These are phyloP conservation scores for Drosophila nikananu DNA, from an alignment of 1,140 invertebrate species.

Conservation along the genomic window DNA sequence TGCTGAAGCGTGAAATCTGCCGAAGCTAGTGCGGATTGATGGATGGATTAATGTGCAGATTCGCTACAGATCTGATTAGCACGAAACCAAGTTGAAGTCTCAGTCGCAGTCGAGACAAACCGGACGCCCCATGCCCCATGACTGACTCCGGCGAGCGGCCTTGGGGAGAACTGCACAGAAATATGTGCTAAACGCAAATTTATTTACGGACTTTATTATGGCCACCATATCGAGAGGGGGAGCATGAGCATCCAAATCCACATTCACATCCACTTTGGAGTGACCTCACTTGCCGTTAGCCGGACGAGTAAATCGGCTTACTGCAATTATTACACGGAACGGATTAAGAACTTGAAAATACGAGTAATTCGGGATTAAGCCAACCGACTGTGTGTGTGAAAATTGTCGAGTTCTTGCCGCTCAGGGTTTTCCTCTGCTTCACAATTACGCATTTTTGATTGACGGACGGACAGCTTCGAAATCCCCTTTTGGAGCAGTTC, in stretches of 20 bases:
- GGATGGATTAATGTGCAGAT: slow-evolving; percentile 51
- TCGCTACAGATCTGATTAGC: slow-evolving; percentile 74
- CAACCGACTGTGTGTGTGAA: slow-evolving; percentile 22
- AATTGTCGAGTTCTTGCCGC: slow-evolving; percentile 23
- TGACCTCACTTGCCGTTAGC: slow-evolving; percentile 73
- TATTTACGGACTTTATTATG: slow-evolving; percentile 65
- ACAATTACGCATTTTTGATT: slow-evolving; percentile 13
- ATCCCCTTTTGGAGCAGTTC: slow-evolving; percentile 40
- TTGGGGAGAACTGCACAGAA: slow-evolving; percentile 52
- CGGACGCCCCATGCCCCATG: slow-evolving; percentile 46
- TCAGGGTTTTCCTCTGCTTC: slow-evolving; percentile 32
- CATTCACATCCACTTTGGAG: slow-evolving; percentile 11
- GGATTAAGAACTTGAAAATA: slow-evolving; percentile 46
- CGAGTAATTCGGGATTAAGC: slow-evolving; percentile 15
- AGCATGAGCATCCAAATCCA: slow-evolving; percentile 1
- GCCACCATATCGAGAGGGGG: slow-evolving; percentile 41
- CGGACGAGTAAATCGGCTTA: slow-evolving; percentile 61
- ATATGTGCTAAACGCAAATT: slow-evolving; percentile 74
- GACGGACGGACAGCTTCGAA: slow-evolving; percentile 28
- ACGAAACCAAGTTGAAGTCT: slow-evolving; percentile 29
- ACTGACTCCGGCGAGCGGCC: slow-evolving; percentile 42
- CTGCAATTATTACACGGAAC: slow-evolving; percentile 54
- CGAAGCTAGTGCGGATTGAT: slow-evolving; percentile 53
- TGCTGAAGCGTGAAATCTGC: slow-evolving; percentile 62
- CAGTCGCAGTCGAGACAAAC: slow-evolving; percentile 33